These are phyloP conservation scores for Cyprinodon diabolis DNA, from an alignment of 2,797 vertebrate genomes.

Conservation along the genomic window DNA sequence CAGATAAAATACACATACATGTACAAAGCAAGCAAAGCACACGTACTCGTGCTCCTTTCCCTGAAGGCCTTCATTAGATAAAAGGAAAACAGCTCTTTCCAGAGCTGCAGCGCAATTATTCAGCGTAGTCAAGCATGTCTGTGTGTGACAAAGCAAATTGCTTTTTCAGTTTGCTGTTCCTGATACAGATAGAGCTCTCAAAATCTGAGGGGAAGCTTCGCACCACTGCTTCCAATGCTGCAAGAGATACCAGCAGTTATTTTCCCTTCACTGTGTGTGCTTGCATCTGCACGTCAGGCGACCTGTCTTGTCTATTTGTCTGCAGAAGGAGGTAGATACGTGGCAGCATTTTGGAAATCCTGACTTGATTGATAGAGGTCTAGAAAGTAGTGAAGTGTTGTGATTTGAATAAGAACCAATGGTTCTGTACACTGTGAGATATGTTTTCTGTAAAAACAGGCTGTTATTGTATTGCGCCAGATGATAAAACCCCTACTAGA, in stretches of 20 bases:
- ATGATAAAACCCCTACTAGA: conserved; percentile 10
- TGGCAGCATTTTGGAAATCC: conserved; percentile 44
- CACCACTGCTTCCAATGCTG: conserved; percentile 65
- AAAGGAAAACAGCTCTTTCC: conserved; percentile 81
- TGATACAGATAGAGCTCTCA: conserved; percentile 80
- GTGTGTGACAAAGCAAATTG: conserved; percentile 87
- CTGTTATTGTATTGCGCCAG: conserved; percentile 24
- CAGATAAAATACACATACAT: conserved; percentile 11
- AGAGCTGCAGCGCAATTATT: conserved; percentile 83
- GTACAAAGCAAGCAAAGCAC: conserved; percentile 30
- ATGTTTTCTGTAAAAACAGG: conserved; percentile 37
- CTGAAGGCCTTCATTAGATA: conserved; percentile 83
- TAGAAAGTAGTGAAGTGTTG: conserved; percentile 14
- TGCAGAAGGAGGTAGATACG: conserved; percentile 37
- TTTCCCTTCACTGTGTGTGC: conserved; percentile 68
- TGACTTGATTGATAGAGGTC: conserved; percentile 43
- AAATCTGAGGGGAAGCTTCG: conserved; percentile 75
- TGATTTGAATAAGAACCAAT: conserved; percentile 33
- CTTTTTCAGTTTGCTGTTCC: conserved; percentile 82
- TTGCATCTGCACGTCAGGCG: conserved; percentile 63
- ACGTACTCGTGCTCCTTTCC: conserved; percentile 39
- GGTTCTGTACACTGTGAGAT: conserved; percentile 21
- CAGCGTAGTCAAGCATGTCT: conserved; percentile 84
- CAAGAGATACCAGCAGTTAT: conserved; percentile 74
- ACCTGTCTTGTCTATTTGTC: conserved; percentile 39